Evolutionary conservation across 23 tunicate species (phyloP).

Genomic region (Ciona savignyi): DNA sequence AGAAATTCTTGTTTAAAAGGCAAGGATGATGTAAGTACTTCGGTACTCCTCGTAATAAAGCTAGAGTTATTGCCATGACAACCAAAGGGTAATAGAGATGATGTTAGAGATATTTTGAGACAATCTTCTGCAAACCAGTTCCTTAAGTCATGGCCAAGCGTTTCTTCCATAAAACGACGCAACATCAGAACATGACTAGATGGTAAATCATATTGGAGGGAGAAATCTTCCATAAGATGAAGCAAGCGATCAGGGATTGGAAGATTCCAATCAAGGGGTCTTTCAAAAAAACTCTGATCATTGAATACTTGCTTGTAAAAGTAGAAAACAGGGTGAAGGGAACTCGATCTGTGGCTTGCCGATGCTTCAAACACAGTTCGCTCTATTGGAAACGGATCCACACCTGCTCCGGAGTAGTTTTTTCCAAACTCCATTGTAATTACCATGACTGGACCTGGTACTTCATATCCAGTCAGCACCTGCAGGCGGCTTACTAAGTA

Average conservation of each 20-base stretch:
- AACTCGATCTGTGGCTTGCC: background rate
- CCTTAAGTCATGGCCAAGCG: conserved; percentile 10
- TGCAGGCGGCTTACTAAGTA: background rate
- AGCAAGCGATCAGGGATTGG: conserved; percentile 72
- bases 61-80: background rate
- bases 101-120: conserved; percentile 5
- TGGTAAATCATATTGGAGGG: conserved; percentile 53
- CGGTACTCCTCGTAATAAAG: background rate
- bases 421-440: background rate
- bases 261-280: conserved; percentile 52
- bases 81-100: conserved; percentile 16
- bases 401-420: background rate
- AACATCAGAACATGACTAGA: conserved; percentile 28
- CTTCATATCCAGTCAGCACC: background rate
- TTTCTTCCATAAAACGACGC: conserved; percentile 27
- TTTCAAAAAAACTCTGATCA: background rate
- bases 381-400: background rate
- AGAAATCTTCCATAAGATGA: conserved; percentile 83
- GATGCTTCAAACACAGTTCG: background rate
- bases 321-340: background rate
- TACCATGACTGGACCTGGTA: background rate
- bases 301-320: conserved; percentile 3
- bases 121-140: conserved; percentile 32
- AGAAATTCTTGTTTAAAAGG: background rate
- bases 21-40: background rate